These are phyloP conservation scores for Dyspetes luteomarginatus DNA, from an alignment of 2,888 invertebrate genomes.

Conservation along the genomic window DNA sequence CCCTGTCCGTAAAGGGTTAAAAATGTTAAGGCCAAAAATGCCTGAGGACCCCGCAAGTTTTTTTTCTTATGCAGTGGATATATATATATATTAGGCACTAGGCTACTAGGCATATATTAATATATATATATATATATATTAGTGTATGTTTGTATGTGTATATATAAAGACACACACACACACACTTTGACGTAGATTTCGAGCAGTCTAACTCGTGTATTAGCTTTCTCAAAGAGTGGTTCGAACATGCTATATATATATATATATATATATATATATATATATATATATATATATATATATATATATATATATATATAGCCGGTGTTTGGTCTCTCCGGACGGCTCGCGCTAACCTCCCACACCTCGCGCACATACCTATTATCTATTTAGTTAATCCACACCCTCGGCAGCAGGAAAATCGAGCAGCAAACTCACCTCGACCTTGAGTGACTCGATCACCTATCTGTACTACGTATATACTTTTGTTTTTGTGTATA, in stretches of 20 bases:
- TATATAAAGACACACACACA: no score
- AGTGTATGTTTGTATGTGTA: no score
- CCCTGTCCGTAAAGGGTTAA: no score
- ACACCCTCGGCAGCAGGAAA: constrained; percentile 1
- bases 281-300: background rate
- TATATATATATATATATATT: no score
- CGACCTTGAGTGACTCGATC: background rate
- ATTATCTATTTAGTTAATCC: constrained; percentile 50
- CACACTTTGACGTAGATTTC: constrained; percentile 23
- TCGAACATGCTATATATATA: background rate
- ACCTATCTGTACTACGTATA: background rate
- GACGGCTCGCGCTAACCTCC: constrained; percentile 14
- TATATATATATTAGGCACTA: no score
- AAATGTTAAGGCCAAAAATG: no score
- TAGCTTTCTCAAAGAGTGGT: background rate
- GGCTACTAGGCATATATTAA: no score
- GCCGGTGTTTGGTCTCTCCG: constrained; percentile 4
- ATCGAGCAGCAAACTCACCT: background rate
- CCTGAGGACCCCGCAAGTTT: no score
- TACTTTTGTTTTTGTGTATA: background rate
- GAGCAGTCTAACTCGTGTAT: constrained; percentile 10
- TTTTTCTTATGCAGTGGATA: no score
- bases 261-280: background rate
- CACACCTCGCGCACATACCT: constrained; percentile 13
- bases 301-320: background rate